Evolutionary conservation across 2,113 vertebrate genomes (phyloP).

Genomic region (Cyprinodon brontotheroides): DNA sequence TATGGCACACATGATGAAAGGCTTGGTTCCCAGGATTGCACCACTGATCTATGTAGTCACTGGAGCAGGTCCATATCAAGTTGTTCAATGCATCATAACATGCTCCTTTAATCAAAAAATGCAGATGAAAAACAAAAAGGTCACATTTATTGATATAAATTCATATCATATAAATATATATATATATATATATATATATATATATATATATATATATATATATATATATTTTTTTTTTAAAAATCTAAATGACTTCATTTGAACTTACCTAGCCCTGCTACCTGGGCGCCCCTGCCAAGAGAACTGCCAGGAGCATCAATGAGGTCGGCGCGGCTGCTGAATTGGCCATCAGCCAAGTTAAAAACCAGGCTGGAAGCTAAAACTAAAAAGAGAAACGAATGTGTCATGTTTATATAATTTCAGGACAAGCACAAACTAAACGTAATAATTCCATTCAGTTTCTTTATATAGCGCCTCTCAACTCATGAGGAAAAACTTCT

Average conservation of each 20-base stretch:
- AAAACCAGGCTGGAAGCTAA: slow-evolving; percentile 95
- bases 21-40: slow-evolving; percentile 98
- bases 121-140: not conserved
- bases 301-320: slow-evolving; percentile 96
- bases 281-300: slow-evolving; percentile 93
- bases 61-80: slow-evolving; percentile 97
- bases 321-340: slow-evolving; percentile 93
- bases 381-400: slow-evolving; percentile 75
- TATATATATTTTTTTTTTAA: too few relatives aligned
- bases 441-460: not conserved
- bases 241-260: not conserved
- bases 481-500: too few relatives aligned
- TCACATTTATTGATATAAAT: too few relatives aligned
- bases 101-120: slow-evolving; percentile 79
- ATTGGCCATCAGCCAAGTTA: slow-evolving; percentile 93
- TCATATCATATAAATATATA: too few relatives aligned
- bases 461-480: too few relatives aligned
- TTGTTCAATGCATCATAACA: slow-evolving; percentile 97
- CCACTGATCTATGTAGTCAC: slow-evolving; percentile 98
- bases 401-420: not conserved
- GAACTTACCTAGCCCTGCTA: slow-evolving; percentile 92
- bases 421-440: not conserved
- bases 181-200: too few relatives aligned
- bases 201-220: too few relatives aligned
- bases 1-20: slow-evolving; percentile 97